Evolutionary conservation across 2,888 invertebrate genomes (phyloP).

Genomic region (Orthonevra nobilis): DNA sequence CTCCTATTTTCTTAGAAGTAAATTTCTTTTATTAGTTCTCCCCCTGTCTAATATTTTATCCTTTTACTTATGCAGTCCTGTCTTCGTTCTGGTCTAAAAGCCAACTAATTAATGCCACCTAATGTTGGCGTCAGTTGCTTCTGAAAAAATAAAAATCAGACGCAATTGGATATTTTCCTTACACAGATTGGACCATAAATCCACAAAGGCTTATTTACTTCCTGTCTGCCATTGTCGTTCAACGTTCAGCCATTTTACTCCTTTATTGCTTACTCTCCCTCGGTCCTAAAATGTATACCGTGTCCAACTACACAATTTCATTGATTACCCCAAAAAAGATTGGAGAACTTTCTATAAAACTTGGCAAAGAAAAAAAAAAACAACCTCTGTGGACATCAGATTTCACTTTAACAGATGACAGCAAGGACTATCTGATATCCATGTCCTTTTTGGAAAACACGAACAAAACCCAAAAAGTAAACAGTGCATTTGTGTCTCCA

Average conservation of each 20-base stretch:
- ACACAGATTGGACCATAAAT: slow-evolving; percentile 2
- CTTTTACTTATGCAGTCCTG: too few relatives aligned
- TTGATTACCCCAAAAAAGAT: slow-evolving; percentile 26
- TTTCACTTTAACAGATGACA: slow-evolving; percentile 5
- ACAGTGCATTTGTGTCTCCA: slow-evolving; percentile 24
- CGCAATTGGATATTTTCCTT: slow-evolving; percentile 2
- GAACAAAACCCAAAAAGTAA: slow-evolving; percentile 33
- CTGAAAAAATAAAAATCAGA: too few relatives aligned
- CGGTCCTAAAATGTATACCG: too few relatives aligned
- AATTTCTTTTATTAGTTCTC: too few relatives aligned
- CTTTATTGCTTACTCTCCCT: slow-evolving; percentile 15
- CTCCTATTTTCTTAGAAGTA: too few relatives aligned
- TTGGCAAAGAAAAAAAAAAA: too few relatives aligned
- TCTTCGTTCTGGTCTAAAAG: too few relatives aligned
- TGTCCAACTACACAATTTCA: slow-evolving; percentile 7
- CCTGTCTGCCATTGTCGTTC: not conserved
- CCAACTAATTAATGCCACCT: too few relatives aligned
- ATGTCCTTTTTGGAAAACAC: slow-evolving; percentile 11
- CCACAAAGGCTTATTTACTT: not conserved
- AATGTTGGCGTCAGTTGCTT: not conserved
- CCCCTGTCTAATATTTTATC: too few relatives aligned
- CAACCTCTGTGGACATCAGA: slow-evolving; percentile 3
- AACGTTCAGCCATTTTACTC: slow-evolving; percentile 10
- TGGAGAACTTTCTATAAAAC: too few relatives aligned
- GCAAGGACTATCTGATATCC: slow-evolving; percentile 30